These are phyloP conservation scores for Philopedon plagiatum DNA, from an alignment of 2,888 invertebrate species.

Conservation along the genomic window DNA sequence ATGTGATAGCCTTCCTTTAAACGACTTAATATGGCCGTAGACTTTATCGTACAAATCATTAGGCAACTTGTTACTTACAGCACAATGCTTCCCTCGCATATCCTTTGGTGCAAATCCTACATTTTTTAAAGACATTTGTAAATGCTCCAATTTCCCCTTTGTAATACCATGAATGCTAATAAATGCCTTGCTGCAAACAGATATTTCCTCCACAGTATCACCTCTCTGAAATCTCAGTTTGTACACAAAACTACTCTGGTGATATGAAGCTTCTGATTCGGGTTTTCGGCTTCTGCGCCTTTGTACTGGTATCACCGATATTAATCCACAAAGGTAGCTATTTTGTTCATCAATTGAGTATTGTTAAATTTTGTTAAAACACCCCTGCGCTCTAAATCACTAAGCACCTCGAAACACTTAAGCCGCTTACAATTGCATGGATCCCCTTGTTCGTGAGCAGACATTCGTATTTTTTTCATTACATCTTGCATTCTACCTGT, in stretches of 20 bases:
- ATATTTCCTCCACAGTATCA: background rate
- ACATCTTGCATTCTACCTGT: constrained; percentile 21
- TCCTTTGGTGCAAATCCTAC: background rate
- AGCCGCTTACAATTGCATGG: constrained; percentile 13
- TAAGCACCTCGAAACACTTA: constrained; percentile 7
- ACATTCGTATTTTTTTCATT: constrained; percentile 10
- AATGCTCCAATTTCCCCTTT: background rate
- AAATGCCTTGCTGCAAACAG: background rate
- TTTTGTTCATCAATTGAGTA: constrained; percentile 18
- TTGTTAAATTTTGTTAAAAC: constrained; percentile 12
- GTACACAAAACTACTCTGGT: background rate
- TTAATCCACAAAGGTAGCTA: constrained; percentile 16
- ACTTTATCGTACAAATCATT: background rate
- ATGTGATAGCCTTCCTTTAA: background rate
- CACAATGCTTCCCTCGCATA: too few species aligned
- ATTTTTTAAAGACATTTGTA: background rate
- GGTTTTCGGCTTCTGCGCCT: background rate
- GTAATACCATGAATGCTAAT: background rate
- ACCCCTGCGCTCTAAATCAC: background rate
- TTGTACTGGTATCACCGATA: background rate
- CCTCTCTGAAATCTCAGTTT: background rate
- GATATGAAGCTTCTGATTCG: background rate
- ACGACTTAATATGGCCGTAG: background rate
- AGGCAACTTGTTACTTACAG: background rate
- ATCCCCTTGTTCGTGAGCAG: constrained; percentile 12